Evolutionary conservation across 2,797 vertebrate genomes (phyloP), one percentile per base, ranked within the genome.

Genomic region (Furcifer pardalis): DNA sequence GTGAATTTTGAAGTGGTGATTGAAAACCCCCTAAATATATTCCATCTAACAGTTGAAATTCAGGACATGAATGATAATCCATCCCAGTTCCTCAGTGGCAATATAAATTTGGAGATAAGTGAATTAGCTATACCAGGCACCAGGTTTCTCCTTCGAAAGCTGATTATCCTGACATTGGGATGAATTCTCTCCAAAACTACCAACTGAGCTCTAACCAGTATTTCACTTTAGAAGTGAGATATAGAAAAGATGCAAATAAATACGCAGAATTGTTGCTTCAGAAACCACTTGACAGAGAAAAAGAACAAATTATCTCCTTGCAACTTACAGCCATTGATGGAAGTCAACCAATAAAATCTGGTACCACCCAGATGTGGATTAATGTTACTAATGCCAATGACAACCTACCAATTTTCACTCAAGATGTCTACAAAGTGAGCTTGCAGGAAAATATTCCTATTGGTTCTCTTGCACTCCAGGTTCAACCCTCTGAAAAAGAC

Each of bases 21-120:
- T 68, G 96, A 97, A 75, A 94, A 96, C 23, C 96, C 97, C 0
- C 56, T 97, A 37, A 95, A 96, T 73, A 65, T 96, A 82, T 96
- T 96, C 71, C 95, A 96, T 23, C 62, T 90, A 68, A 60, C 77
- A 0, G 73, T 95, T 65, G 82, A 86, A 66, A 89, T 91, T 40
- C n/a, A 90, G 40, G 79, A 90, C 81, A 88, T 90, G 77, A 94
- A 90, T 89, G 94, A 95, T 84, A 93, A 91, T 63, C 21, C 82
- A 25, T 88, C 78, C 17, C 19, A 25, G 68, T 94, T 93, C 69
- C 37, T 46, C 25, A 49, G 40, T 77, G 72, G 93, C 27, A 87
- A 89, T 52, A 92, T 97, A 82, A 63, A 42, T 40, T 88, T 96
- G 69, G 95, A 95, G 91, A 92, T 94, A 0, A 7, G 80, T 59